phyloP scores from a whole-genome alignment of 2,797 vertebrate genomes.

The Rhinogobio ventralis region DNA sequence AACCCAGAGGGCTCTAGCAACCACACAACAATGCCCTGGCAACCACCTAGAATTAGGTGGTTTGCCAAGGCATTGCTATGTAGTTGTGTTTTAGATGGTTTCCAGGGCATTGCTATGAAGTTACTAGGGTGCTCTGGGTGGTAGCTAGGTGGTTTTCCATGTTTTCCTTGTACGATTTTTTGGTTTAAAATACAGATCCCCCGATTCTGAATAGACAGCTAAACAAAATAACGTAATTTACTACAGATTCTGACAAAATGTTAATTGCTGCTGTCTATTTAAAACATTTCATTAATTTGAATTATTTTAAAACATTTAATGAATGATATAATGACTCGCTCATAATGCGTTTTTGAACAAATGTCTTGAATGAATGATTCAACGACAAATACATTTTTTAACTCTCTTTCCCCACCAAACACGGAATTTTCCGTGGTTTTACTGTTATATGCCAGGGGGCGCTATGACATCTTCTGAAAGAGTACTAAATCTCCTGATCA shows the following conservation, averaged over 20 bases:
- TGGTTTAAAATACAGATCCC: not conserved
- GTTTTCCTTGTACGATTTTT: not conserved
- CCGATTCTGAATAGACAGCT: not conserved
- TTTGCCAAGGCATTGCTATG: not conserved
- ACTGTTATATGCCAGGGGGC: no score
- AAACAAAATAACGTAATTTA: not conserved
- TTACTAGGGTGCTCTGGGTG: not conserved
- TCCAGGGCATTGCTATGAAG: not conserved
- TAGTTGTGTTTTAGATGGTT: not conserved
- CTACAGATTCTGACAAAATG: no score
- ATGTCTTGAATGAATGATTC: not conserved
- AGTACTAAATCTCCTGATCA: no score
- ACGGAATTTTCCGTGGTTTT: no score
- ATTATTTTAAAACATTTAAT: not conserved
- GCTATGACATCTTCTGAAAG: no score
- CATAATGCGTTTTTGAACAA: not conserved
- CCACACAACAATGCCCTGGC: no score
- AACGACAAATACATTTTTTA: no score
- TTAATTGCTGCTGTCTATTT: no score
- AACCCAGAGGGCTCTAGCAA: no score
- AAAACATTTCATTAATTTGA: not conserved
- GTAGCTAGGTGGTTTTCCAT: not conserved
- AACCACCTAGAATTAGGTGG: not conserved
- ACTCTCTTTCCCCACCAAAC: no score
- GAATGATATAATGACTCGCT: not conserved